phyloP scores from a whole-genome alignment of 2,797 vertebrate species.

The Gymnodraco acuticeps region DNA sequence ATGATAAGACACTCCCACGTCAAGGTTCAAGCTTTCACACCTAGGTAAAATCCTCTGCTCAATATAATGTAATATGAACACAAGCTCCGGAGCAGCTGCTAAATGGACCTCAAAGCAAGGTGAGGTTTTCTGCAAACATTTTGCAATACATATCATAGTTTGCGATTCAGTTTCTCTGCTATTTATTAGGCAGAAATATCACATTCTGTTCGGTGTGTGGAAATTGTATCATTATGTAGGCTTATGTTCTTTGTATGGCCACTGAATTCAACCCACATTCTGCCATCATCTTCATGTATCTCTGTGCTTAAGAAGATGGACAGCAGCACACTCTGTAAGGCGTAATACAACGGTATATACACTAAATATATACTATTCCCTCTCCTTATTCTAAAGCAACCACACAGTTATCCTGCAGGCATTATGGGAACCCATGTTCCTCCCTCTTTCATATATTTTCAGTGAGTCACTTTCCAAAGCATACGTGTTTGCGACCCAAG shows the following conservation, averaged over 20 bases:
- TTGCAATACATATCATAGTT: background rate
- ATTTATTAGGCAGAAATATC: background rate
- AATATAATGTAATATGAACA: background rate
- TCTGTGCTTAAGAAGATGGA: background rate
- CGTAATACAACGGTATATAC: background rate
- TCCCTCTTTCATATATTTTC: background rate
- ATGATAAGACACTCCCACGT: background rate
- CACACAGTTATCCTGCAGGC: background rate
- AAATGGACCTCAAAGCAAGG: background rate
- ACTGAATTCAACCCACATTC: background rate
- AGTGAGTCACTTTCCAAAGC: background rate
- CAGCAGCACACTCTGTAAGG: background rate
- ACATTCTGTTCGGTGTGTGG: background rate
- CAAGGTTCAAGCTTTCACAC: background rate
- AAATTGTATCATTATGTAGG: background rate
- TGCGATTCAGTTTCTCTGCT: background rate
- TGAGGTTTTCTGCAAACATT: background rate
- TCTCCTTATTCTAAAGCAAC: background rate
- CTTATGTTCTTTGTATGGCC: background rate
- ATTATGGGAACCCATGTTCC: slow-evolving; percentile 2
- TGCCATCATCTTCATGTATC: background rate
- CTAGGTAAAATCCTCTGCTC: background rate
- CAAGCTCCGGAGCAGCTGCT: background rate
- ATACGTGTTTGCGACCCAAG: background rate
- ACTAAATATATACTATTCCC: background rate